Conservation (phyloP, 2,888 invertebrate genomes). For the Perithous albicinctus region DNA sequence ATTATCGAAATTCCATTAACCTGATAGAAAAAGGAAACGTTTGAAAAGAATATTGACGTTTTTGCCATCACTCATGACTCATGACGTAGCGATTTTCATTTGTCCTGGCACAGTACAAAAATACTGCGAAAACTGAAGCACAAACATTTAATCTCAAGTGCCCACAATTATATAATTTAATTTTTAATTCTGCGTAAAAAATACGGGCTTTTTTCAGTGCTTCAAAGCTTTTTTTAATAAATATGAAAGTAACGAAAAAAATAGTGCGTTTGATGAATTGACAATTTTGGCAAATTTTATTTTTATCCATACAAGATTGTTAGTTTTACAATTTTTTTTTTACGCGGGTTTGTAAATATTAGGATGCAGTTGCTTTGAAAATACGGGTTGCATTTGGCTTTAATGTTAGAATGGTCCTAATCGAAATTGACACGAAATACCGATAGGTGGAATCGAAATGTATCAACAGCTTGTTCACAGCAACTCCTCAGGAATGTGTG, state of each 20-base stretch:
- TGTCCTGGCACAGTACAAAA: background rate
- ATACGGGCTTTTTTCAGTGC: too few species aligned
- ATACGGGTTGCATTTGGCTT: background rate
- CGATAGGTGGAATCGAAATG: background rate
- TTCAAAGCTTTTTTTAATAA: too few species aligned
- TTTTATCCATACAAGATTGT: background rate
- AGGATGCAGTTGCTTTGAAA: background rate
- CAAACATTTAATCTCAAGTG: background rate
- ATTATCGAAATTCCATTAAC: conserved; percentile 26
- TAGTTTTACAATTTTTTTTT: background rate
- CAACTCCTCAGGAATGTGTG: background rate
- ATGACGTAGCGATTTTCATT: background rate
- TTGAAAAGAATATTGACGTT: conserved; percentile 30
- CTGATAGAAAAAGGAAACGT: background rate
- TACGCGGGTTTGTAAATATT: background rate
- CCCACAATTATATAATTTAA: background rate
- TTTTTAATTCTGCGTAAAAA: background rate
- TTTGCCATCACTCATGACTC: background rate
- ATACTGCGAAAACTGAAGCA: background rate
- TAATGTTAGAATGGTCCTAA: background rate
- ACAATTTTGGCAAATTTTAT: background rate
- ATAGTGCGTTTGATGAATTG: background rate
- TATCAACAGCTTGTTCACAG: background rate
- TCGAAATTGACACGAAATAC: background rate
- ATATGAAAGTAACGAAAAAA: too few species aligned